A percentile compares a stretch with the other conserved stretches of the same genome.
phyloP scores from a whole-genome alignment of 2,797 vertebrate species.

The Iguana delicatissima region DNA sequence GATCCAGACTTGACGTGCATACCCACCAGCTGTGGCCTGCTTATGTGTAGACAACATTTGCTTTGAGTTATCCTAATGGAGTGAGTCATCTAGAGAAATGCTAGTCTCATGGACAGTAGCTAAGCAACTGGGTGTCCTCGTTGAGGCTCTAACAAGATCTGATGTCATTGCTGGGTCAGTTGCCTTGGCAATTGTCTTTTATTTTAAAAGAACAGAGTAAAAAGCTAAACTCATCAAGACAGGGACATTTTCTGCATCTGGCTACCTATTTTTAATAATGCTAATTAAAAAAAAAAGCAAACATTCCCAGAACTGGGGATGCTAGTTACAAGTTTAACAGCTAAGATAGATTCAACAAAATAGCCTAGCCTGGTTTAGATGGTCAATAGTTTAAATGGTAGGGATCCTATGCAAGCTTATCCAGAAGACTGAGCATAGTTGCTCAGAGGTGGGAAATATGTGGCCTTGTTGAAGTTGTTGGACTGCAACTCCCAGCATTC shows the following conservation, averaged over 20 bases:
- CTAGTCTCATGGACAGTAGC: conserved; percentile 62
- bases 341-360: conserved; percentile 26
- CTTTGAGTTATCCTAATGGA: conserved; percentile 49
- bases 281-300: conserved; percentile 56
- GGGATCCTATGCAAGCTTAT: not conserved
- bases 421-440: not conserved
- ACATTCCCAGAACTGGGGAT: conserved; percentile 44
- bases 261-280: conserved; percentile 56
- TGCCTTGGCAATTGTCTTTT: conserved; percentile 56
- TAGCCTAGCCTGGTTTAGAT: conserved; percentile 29
- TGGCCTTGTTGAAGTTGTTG: too few relatives aligned
- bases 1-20: conserved; percentile 39
- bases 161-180: conserved; percentile 49
- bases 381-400: conserved; percentile 35
- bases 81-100: conserved; percentile 58
- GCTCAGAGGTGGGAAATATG: too few relatives aligned
- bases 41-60: conserved; percentile 60
- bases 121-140: conserved; percentile 61
- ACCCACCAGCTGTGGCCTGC: conserved; percentile 17
- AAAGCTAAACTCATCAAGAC: conserved; percentile 42
- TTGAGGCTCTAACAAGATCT: conserved; percentile 47
- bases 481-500: too few relatives aligned
- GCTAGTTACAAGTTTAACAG: not conserved
- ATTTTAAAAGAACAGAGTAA: conserved; percentile 24
- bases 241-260: conserved; percentile 57